Percentiles rank a stretch among this genome's conserved stretches.
These are phyloP conservation scores for Drosophila watanabei DNA, from an alignment of 1,140 invertebrate species.

Conservation along the genomic window DNA sequence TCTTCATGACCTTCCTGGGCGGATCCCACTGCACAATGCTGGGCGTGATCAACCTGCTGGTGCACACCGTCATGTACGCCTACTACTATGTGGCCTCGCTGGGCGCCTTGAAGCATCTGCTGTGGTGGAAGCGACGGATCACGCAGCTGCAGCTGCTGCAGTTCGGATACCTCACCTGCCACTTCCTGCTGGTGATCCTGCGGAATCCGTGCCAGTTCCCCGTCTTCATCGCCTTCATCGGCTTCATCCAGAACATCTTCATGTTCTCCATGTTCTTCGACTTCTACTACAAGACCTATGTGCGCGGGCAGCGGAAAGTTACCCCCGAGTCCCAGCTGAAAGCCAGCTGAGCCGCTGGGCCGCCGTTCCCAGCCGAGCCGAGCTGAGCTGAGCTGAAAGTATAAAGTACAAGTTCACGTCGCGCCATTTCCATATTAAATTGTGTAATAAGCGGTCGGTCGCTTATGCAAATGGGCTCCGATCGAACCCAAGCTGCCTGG, in stretches of 20 bases:
- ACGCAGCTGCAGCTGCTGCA: slow-evolving; percentile 76
- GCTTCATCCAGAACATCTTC: slow-evolving; percentile 74
- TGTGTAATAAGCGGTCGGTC: slow-evolving; percentile 45
- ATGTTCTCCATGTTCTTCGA: slow-evolving; percentile 83
- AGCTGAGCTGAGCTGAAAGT: background rate
- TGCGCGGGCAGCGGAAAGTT: slow-evolving; percentile 36
- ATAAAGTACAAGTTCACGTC: slow-evolving; percentile 41
- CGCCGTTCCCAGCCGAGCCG: background rate
- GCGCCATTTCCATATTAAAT: slow-evolving; percentile 54
- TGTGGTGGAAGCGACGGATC: slow-evolving; percentile 81
- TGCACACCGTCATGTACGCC: slow-evolving; percentile 79
- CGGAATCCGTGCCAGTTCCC: slow-evolving; percentile 71
- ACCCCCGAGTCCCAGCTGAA: slow-evolving; percentile 23
- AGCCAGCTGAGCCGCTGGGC: slow-evolving; percentile 42
- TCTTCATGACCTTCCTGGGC: slow-evolving; percentile 86
- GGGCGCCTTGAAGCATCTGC: slow-evolving; percentile 83
- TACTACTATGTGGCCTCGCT: slow-evolving; percentile 75
- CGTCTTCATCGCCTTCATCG: slow-evolving; percentile 61
- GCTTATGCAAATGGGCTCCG: slow-evolving; percentile 54
- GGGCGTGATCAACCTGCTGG: slow-evolving; percentile 74
- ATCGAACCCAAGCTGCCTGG: slow-evolving; percentile 34
- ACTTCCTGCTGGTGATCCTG: slow-evolving; percentile 85
- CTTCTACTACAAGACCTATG: slow-evolving; percentile 77
- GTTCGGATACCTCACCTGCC: slow-evolving; percentile 88
- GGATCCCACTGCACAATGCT: slow-evolving; percentile 86